A percentile compares a stretch with the other conserved stretches of the same genome.
Conservation (phyloP, 2,113 vertebrate genomes). For the Phodopus roborovskii region DNA sequence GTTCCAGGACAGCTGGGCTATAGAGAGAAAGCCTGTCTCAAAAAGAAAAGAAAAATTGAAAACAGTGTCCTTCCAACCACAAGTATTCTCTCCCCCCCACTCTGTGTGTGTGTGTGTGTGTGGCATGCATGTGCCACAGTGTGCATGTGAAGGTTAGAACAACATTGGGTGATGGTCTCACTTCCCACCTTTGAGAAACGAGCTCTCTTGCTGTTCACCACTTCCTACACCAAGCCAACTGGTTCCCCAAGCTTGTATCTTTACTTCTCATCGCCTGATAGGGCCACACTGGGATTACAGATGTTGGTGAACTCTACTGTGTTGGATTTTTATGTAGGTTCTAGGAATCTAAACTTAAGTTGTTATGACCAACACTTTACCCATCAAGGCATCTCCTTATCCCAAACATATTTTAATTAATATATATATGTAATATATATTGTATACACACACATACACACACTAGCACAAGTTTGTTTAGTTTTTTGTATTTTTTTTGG, state of each 20-base stretch:
- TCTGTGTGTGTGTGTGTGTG: background rate
- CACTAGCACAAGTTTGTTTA: background rate
- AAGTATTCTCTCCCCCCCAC: background rate
- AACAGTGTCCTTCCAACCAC: background rate
- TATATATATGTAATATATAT: no score
- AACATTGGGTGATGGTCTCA: background rate
- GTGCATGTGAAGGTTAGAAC: background rate
- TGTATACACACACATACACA: no score
- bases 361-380: background rate
- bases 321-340: background rate
- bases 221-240: background rate
- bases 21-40: background rate
- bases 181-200: background rate
- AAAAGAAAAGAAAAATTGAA: background rate
- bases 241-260: background rate
- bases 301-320: background rate
- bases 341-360: no score
- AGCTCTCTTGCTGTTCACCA: background rate
- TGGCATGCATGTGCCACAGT: background rate
- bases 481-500: no score
- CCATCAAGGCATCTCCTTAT: background rate
- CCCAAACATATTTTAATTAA: no score
- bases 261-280: background rate
- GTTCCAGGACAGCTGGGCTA: background rate
- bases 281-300: background rate